Percentiles rank a stretch among this genome's conserved stretches.
Evolutionary conservation across 2,888 invertebrate genomes (phyloP).

Genomic region (Coleophora deauratella): DNA sequence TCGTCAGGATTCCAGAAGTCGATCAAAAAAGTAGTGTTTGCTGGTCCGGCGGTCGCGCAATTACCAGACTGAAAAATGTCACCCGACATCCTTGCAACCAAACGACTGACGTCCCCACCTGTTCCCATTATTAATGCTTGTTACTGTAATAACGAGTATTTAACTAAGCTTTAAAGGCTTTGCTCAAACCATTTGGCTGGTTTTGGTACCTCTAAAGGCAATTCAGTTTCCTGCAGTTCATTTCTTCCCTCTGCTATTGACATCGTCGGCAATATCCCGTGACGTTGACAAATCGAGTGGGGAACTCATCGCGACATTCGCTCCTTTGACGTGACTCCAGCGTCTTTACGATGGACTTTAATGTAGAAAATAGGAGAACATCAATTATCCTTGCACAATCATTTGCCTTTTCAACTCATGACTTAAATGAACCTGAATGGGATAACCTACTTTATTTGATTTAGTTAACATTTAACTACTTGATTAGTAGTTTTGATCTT

Average conservation of each 20-base stretch:
- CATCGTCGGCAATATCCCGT: conserved; percentile 36
- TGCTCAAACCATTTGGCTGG: background rate
- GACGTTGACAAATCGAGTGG: conserved; percentile 63
- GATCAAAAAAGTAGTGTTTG: conserved; percentile 55
- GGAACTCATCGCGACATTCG: conserved; percentile 42
- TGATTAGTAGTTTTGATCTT: no score
- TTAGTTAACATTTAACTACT: no score
- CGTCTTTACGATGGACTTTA: conserved; percentile 1
- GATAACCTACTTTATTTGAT: no score
- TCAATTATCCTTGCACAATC: background rate
- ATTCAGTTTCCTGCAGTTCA: background rate
- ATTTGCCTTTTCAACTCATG: background rate
- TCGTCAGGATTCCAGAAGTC: conserved; percentile 42
- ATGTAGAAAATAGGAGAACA: background rate
- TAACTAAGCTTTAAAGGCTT: conserved; percentile 3
- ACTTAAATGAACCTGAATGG: no score
- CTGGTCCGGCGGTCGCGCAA: conserved; percentile 36
- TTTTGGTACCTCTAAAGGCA: background rate
- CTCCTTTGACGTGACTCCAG: conserved; percentile 29
- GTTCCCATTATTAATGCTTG: conserved; percentile 31
- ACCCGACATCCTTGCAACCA: conserved; percentile 46
- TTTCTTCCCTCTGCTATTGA: conserved; percentile 5
- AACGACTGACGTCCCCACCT: conserved; percentile 48
- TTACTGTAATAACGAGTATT: conserved; percentile 29
- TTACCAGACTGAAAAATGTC: conserved; percentile 65